Base-by-base conservation (phyloP, 1,140 invertebrate species). In the Drosophila sproati region DNA sequence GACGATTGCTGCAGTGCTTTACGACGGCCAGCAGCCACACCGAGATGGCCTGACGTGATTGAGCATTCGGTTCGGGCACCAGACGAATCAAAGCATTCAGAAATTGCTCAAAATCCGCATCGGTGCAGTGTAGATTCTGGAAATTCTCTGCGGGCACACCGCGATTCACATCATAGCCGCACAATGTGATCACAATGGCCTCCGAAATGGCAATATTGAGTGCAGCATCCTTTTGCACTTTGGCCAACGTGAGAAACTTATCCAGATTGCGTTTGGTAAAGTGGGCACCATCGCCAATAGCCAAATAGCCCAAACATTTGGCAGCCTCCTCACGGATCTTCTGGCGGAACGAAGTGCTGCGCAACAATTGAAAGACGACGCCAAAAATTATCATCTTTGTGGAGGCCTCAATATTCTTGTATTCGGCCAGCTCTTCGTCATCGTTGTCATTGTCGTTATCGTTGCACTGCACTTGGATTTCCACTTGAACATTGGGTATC, bases 21-120 rank as follows among this genome's bases (percentile, higher is more conserved):
- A 98, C 92, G 35, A 98, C 88, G 3, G 96, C 95, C 62, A 98
- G 93, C 10, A 98, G 93, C 97, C 97, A 98, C 66, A 98, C 91
- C 0, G 91, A 82, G 7, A 85, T 83, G 5, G 91, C 96, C 94
- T 98, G 97, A 93, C 97, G 95, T 4, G 96, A 96, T 91, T 97
- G 96, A 4, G 97, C 97, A 94, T 98, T 97, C 0, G 95, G 94
- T 80, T 96, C 95, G 73, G 92, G 92, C 0, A 96, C 95, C 70
- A 95, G 94, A 43, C 94, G 94, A 37, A 98, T 94, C 20, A 98
- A 92, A 80, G 96, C 94, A 41, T 94, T 93, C 3, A 98, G 83
- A 50, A 98, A 93, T 93, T 95, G 95, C 48, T 94, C 94, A 8
- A 97, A 93, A 3, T 95, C 86, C 56, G 94, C 92, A 73, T 96